Base-by-base conservation (phyloP, 2,888 invertebrate genomes). In the Trissolcus japonicus region DNA sequence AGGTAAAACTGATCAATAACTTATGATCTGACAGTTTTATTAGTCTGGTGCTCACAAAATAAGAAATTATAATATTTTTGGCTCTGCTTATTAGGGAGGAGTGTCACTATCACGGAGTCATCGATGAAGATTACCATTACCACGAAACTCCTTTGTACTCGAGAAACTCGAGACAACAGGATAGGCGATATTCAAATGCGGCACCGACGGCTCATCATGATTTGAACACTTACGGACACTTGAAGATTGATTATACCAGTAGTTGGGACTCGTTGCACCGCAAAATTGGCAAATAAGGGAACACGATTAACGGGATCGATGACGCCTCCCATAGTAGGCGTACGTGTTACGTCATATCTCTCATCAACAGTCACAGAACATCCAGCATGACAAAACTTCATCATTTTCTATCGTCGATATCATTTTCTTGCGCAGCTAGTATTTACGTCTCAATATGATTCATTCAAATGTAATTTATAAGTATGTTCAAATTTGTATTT, bases 241-340 rank as follows among this genome's bases (percentile, higher is more conserved):
- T 95, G 56, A 94, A 95, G 90, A 95, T 95, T 81, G 95, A 95
- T 87, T 95, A 95, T 85, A 94, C 94, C 1, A 94, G 93, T 89
- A 95, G 94, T 89, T 95, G 95, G 95, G 94, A 94, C 88, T 94
- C 94, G 69, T 90, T 95, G 78, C 93, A 95, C 87, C 93, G 94
- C 84, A 93, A 94, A 81, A 95, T 95, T 83, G 91, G 92, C 76
- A 91, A 91, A 85, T 91, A 90, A 84, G 59, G 74, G 71, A 74
- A 63, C 66, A 61, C 61, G 62, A 65, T 73, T 67, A 68, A 72
- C 67, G 66, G 62, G 71, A 69, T 72, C 75, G 65, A 78, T 56
- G 75, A 75, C 67, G 71, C 56, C 60, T 74, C 46, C 73, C 48
- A 48, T 43, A 13, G 75, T 75, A 69, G 78, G 78, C 65, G 78